phyloP scores from a whole-genome alignment of 2,888 invertebrate genomes.

The Ernsta delagoae region DNA sequence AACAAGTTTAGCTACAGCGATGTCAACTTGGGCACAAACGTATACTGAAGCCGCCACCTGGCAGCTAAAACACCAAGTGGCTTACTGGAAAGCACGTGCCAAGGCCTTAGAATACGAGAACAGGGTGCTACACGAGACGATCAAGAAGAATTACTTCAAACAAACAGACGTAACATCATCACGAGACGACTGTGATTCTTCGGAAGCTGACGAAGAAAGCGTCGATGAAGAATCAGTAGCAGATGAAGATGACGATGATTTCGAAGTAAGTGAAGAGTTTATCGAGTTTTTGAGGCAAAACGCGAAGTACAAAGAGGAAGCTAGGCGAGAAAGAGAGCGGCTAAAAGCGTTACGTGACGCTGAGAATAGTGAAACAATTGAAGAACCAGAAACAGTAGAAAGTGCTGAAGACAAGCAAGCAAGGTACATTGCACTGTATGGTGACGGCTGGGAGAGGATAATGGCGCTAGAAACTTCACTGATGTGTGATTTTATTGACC shows the following conservation, averaged over 20 bases:
- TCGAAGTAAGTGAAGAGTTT: constrained; percentile 87
- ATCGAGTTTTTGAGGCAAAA: constrained; percentile 86
- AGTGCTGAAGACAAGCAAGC: constrained; percentile 59
- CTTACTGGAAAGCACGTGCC: constrained; percentile 86
- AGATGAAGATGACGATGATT: constrained; percentile 48
- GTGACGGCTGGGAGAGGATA: constrained; percentile 86
- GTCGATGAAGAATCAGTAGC: constrained; percentile 44
- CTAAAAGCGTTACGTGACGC: constrained; percentile 50
- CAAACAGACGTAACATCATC: neutral
- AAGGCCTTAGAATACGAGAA: constrained; percentile 85
- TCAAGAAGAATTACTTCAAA: constrained; percentile 59
- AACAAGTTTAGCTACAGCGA: constrained; percentile 50
- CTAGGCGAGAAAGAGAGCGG: constrained; percentile 58
- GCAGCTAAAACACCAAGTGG: constrained; percentile 84
- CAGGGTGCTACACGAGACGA: constrained; percentile 78
- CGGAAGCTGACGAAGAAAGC: constrained; percentile 40
- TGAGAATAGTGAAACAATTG: constrained; percentile 48
- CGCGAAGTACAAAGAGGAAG: constrained; percentile 79
- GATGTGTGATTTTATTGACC: constrained; percentile 86
- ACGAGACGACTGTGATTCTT: neutral
- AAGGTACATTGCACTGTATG: constrained; percentile 85
- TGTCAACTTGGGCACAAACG: constrained; percentile 73
- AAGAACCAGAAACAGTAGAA: constrained; percentile 31
- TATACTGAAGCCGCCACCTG: constrained; percentile 71
- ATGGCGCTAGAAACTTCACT: constrained; percentile 90